Conservation (phyloP, 2,888 invertebrate species). For the Drosophila multiciliata region DNA sequence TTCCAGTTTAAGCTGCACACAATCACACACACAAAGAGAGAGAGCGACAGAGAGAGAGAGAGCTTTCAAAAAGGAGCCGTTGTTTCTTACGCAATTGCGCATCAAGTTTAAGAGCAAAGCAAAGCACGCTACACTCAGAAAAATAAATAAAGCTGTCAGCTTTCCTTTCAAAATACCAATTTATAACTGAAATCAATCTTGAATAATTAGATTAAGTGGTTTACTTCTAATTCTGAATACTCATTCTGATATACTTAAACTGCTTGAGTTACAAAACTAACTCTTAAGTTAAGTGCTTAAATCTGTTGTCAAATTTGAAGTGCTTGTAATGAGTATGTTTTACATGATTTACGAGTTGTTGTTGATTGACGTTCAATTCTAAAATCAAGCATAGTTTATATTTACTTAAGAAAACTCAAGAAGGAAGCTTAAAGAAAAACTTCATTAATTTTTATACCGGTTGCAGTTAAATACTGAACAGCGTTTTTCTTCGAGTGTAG, state of each 20-base stretch:
- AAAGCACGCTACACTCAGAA: not conserved
- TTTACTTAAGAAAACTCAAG: not conserved
- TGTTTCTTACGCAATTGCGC: conserved; percentile 55
- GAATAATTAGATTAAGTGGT: not conserved
- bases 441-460: not conserved
- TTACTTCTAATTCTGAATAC: not conserved
- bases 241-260: not conserved
- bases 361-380: not conserved
- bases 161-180: not conserved
- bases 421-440: not conserved
- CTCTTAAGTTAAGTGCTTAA: not conserved
- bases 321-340: not conserved
- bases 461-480: not conserved
- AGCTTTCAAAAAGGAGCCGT: conserved; percentile 48
- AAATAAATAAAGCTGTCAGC: not conserved
- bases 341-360: not conserved
- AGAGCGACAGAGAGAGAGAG: not conserved
- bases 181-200: not conserved
- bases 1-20: conserved; percentile 47
- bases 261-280: not conserved
- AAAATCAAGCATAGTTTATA: not conserved
- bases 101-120: conserved; percentile 37
- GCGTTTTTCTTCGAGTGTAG: not conserved
- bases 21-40: conserved; percentile 15
- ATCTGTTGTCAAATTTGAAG: not conserved